phyloP scores from a whole-genome alignment of 2,888 invertebrate species.

The Zygaena filipendulae region DNA sequence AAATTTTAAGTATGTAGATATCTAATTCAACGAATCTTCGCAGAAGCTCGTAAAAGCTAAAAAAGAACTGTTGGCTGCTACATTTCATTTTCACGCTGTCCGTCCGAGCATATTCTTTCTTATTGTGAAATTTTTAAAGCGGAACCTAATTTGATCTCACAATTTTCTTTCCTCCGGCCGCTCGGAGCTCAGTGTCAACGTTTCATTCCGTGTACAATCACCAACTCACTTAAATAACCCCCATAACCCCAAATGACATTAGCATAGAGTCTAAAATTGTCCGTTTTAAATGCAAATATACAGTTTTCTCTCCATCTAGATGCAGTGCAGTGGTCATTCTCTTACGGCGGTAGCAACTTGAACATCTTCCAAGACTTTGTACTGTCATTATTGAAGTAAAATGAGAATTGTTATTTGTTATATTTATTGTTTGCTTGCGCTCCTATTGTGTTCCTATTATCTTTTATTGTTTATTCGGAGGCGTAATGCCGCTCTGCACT shows the following conservation, averaged over 20 bases:
- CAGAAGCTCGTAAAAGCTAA: no score
- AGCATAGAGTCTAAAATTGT: constrained; percentile 20
- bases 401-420: constrained; percentile 49
- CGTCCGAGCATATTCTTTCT: no score
- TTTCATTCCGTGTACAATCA: constrained; percentile 53
- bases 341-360: constrained; percentile 36
- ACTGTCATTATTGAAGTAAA: constrained; percentile 47
- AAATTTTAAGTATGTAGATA: no score
- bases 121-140: constrained; percentile 43
- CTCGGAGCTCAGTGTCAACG: constrained; percentile 55
- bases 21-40: no score
- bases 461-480: constrained; percentile 11
- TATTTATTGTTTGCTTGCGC: no score
- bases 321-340: constrained; percentile 50
- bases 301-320: constrained; percentile 24
- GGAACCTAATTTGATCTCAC: constrained; percentile 56
- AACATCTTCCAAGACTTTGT: constrained; percentile 47
- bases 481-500: constrained; percentile 1
- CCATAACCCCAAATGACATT: constrained; percentile 13
- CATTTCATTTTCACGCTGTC: constrained; percentile 37
- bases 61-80: constrained; percentile 21
- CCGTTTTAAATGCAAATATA: constrained; percentile 7
- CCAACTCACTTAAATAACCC: constrained; percentile 22
- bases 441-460: constrained; percentile 39
- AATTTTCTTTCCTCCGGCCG: constrained; percentile 45